phyloP scores from a whole-genome alignment of 2,113 vertebrate species.

The Bubo blakistoni region DNA sequence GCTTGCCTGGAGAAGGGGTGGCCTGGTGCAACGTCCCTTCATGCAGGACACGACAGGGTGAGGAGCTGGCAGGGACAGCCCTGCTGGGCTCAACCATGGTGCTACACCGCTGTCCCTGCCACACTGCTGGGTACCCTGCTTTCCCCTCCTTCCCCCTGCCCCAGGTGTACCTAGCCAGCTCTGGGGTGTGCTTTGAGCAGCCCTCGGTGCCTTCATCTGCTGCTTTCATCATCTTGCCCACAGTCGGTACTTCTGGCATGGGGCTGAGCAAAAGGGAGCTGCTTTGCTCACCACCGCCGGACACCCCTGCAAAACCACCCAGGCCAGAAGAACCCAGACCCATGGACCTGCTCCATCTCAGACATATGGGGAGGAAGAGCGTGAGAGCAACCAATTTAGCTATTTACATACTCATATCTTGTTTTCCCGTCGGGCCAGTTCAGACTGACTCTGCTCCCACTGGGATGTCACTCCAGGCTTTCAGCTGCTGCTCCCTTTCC shows the following conservation, averaged over 20 bases:
- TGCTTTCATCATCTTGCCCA: background rate
- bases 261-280: background rate
- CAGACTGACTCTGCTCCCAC: background rate
- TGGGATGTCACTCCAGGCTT: background rate
- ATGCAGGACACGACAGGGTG: accelerated
- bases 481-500: background rate
- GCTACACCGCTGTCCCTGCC: background rate
- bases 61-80: background rate
- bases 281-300: background rate
- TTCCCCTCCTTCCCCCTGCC: background rate
- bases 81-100: background rate
- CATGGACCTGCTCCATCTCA: background rate
- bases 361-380: background rate
- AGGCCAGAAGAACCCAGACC: background rate
- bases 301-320: background rate
- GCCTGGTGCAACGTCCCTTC: background rate
- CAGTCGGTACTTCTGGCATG: background rate
- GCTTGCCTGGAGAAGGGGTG: background rate
- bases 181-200: background rate
- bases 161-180: background rate
- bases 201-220: background rate
- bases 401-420: accelerated
- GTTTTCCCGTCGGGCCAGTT: background rate
- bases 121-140: background rate
- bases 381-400: background rate